Conservation (phyloP, 2,797 vertebrate species). For the Halcyon leucocephala region DNA sequence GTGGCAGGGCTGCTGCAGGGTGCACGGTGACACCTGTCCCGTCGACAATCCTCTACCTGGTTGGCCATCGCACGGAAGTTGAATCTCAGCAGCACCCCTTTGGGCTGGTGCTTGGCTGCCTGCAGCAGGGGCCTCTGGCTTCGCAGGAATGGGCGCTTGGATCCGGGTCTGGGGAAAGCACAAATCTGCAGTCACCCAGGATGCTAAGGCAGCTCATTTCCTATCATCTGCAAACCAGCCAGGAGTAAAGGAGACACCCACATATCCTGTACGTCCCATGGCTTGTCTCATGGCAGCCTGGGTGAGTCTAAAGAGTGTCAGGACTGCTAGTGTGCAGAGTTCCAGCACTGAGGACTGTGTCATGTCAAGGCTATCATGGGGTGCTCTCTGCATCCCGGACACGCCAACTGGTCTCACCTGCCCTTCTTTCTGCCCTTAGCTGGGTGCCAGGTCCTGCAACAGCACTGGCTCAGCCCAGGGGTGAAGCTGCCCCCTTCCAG, state of each 20-base stretch:
- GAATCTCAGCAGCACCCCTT: constrained; percentile 76
- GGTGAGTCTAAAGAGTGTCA: not conserved
- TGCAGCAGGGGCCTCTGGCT: not conserved
- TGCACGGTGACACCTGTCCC: not conserved
- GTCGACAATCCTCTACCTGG: constrained; percentile 71
- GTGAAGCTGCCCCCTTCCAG: not conserved
- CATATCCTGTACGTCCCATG: accelerated
- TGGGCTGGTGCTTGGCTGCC: constrained; percentile 43
- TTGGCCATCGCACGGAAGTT: constrained; percentile 79
- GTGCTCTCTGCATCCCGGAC: not conserved
- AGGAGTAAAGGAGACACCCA: accelerated
- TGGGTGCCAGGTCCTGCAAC: not conserved
- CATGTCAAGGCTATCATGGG: accelerated
- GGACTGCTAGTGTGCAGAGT: accelerated
- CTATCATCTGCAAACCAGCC: not conserved
- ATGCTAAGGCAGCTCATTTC: not conserved
- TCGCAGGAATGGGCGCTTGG: constrained; percentile 26
- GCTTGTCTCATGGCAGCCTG: accelerated
- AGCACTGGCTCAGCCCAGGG: not conserved
- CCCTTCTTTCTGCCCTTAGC: not conserved
- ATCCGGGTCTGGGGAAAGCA: constrained; percentile 24
- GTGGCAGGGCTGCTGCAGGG: not conserved
- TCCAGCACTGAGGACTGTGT: not conserved
- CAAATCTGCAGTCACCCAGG: not conserved
- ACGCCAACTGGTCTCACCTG: not conserved